phyloP scores from a whole-genome alignment of 1,140 invertebrate species.

The Procambarus clarkii region DNA sequence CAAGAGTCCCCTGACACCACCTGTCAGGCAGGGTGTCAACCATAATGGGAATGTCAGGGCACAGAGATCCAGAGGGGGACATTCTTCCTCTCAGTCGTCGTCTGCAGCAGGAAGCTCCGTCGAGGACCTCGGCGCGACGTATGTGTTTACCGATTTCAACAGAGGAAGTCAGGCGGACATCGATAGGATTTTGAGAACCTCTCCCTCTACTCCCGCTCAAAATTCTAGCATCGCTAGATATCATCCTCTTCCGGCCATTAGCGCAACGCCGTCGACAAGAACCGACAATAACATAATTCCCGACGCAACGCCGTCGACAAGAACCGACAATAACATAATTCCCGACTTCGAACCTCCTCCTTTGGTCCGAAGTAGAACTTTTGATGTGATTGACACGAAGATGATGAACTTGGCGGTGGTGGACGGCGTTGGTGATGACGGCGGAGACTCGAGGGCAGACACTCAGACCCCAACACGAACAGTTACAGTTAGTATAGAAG shows the following conservation, averaged over 20 bases:
- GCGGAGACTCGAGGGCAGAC: neutral
- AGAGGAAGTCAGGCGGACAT: neutral
- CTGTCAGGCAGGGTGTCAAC: neutral
- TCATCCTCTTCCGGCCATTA: constrained; percentile 38
- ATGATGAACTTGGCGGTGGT: constrained; percentile 39
- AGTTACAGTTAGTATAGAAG: constrained; percentile 50
- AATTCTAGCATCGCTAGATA: constrained; percentile 43
- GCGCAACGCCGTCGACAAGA: neutral
- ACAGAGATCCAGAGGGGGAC: neutral
- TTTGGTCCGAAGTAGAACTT: constrained; percentile 46
- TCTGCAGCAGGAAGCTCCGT: neutral
- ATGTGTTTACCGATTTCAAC: neutral
- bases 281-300: neutral
- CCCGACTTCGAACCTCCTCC: constrained; percentile 28
- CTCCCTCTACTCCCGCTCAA: constrained; percentile 16
- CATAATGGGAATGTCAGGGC: neutral
- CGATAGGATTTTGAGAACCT: neutral
- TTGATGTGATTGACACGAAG: constrained; percentile 50
- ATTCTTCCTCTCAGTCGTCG: neutral
- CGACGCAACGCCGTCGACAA: neutral
- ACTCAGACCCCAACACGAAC: neutral
- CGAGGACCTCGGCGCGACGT: constrained; percentile 4
- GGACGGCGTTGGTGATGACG: neutral
- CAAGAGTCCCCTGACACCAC: neutral
- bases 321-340: neutral